These are phyloP conservation scores for Druon quercuslanigerum DNA, from an alignment of 1,140 invertebrate species.

Conservation along the genomic window DNA sequence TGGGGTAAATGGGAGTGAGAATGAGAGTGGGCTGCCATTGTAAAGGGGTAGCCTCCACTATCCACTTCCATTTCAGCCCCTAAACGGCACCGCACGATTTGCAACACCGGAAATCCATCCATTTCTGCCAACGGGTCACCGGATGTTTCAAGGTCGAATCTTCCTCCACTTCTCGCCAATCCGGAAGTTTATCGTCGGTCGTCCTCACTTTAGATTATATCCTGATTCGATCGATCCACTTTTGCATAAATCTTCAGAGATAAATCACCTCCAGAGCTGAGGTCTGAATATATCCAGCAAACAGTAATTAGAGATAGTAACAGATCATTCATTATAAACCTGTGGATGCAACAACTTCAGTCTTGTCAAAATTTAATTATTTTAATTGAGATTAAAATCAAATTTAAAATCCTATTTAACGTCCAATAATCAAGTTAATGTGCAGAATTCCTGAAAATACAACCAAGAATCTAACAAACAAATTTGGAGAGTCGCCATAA, in stretches of 20 bases:
- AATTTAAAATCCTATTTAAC: too few species aligned
- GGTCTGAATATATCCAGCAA: too few species aligned
- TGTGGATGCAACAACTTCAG: too few species aligned
- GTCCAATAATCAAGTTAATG: too few species aligned
- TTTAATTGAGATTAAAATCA: too few species aligned
- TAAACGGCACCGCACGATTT: constrained; percentile 70
- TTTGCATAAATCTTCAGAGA: neutral
- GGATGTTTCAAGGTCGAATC: constrained; percentile 33
- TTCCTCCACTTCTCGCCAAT: constrained; percentile 33
- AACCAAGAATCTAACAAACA: too few species aligned
- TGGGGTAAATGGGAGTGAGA: constrained; percentile 66
- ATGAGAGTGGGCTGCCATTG: constrained; percentile 66
- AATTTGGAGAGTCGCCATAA: too few species aligned
- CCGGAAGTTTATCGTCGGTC: constrained; percentile 26
- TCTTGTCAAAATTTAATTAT: too few species aligned
- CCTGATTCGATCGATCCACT: constrained; percentile 17
- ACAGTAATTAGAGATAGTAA: too few species aligned
- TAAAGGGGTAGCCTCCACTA: constrained; percentile 66
- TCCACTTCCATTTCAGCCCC: constrained; percentile 67
- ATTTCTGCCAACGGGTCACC: constrained; percentile 53
- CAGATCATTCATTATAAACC: too few species aligned
- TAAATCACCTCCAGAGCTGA: too few species aligned
- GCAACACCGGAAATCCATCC: constrained; percentile 72
- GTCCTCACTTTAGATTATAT: constrained; percentile 23
- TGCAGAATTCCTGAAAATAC: too few species aligned